Evolutionary conservation across 2,797 vertebrate species (phyloP), one percentile per base, ranked within the genome.

Genomic region (Pseudochaenichthys georgianus): DNA sequence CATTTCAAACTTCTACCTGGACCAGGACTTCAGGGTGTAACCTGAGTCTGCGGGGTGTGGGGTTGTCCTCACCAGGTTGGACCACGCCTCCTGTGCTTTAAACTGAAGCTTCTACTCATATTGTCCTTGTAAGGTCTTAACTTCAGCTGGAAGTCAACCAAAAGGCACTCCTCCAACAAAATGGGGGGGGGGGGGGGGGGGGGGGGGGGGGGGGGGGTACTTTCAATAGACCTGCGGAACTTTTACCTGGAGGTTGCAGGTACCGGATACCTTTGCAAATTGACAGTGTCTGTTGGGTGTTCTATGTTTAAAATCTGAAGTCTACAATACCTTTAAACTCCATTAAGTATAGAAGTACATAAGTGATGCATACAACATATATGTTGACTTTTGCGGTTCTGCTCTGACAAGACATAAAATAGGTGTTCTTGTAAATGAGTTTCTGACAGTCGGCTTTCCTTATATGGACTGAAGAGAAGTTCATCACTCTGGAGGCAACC

Each of bases 101-200:
- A 19, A 4, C 50, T 1, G 1, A 31, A 60, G 43, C 45, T 17
- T 57, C 31, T 43, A 52, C 61, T 51, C 46, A 63, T 46, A 16
- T 3, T 66, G 59, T 78, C 83, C 86, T 82, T 88, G 70, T 88
- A 84, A 21, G 86, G 86, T 68, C 67, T 72, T 3, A 28, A 73
- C 13, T 47, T 28, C 53, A 66, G 70, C 65, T 19, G 19, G 43
- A 55, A 54, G 46, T 70, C 65, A 70, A 48, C n/a, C 47, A 19
- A 9, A 8, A 11, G 73, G 67, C 77, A 46, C 47, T 70, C 66
- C 69, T 59, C 68, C 63, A 55, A 43, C 19, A 38, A 9, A 38
- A 38, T 7, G 34, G 7, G 34, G 34, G 5, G 34, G 34, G 34
- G 34, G 7, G 66, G 10, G n/a, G n/a, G 43, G 19, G 31, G 52